Conservation (phyloP, 2,888 invertebrate species). For the Byasa hedistus region DNA sequence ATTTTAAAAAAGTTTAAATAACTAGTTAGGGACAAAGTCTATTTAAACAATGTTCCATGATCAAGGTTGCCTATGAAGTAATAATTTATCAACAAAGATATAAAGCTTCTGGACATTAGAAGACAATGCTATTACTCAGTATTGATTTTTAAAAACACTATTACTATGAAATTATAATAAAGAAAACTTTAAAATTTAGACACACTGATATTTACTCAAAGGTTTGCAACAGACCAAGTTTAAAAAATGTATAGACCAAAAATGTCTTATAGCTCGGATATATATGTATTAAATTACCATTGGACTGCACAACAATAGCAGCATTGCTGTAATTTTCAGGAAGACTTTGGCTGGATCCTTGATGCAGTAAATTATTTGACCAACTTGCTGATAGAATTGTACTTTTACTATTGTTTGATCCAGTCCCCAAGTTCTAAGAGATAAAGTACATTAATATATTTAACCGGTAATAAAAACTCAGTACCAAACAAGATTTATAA, state of each 20-base stretch:
- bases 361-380: constrained; percentile 53
- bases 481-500: neutral
- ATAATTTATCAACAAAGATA: neutral
- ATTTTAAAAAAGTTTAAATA: no score
- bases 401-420: constrained; percentile 65
- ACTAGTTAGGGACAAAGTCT: no score
- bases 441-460: constrained; percentile 10
- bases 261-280: neutral
- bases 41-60: neutral
- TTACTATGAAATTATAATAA: no score
- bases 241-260: neutral
- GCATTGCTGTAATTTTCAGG: constrained; percentile 50
- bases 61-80: neutral
- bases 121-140: neutral
- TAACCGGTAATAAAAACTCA: neutral
- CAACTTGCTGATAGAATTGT: constrained; percentile 63
- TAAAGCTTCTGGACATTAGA: neutral
- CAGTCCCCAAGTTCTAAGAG: constrained; percentile 54
- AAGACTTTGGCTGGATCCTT: constrained; percentile 62
- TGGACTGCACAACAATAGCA: constrained; percentile 16
- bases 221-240: no score
- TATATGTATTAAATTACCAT: constrained; percentile 16
- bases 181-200: no score
- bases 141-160: neutral
- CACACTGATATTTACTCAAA: no score